Base-by-base conservation (phyloP, 2,797 vertebrate species). In the Gymnocypris eckloni region DNA sequence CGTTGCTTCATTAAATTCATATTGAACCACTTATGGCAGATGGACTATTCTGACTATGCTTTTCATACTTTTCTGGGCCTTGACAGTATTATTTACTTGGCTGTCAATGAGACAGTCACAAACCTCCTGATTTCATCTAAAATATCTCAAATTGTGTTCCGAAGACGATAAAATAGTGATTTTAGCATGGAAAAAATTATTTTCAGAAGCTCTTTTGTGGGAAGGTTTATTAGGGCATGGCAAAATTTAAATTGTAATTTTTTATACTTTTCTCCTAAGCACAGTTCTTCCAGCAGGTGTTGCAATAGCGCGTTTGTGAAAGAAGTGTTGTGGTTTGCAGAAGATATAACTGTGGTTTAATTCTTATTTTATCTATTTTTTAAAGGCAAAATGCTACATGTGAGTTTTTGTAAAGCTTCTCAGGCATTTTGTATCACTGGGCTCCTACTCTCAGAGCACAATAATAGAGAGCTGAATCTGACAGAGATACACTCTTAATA, bases 371-470 rank as follows among this genome's bases (percentile, higher is more conserved):
- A 25, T 12, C 39, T 59, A 1, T 22, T 12, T 8, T 69, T 71
- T 71, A 6, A 28, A 59, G 69, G 33, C 37, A 52, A 72, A 39
- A 39, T 22, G 5, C 5, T 22, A 8, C 7, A 52, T 71, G 13
- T 59, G 6, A 50, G 80, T 79, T 83, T 79, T 87, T 83, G 81
- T 73, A 79, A 33, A 79, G 73, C 66, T 16, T 56, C n/a, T 82
- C n/a, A 20, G 22, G 4, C 43, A 18, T 50, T 83, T 72, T 73
- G 25, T 79, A 56, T 41, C 86, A 78, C 64, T 79, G 81, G 33
- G 77, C 1, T 12, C 0, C 39, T 6, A 39, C 39, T 39, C 39
- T 39, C 6, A 39, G 39, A 39, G 39, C 39, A 39, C 39, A 39
- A 39, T 39, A 39, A 39, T 39, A 39, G 39, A 39, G 39, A 39